phyloP scores from a whole-genome alignment of 2,113 vertebrate genomes.

The Lasiurus cinereus region DNA sequence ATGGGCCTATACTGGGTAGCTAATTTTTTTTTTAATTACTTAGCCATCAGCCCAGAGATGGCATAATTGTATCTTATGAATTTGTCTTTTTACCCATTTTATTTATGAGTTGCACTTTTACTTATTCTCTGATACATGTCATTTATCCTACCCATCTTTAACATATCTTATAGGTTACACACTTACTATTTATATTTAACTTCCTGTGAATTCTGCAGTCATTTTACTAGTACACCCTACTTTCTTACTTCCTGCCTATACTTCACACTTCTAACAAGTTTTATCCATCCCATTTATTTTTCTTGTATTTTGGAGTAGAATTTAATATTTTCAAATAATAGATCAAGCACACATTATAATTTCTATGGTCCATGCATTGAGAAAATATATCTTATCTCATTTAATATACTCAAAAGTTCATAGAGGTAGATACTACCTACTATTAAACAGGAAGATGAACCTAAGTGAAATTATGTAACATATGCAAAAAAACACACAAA shows the following conservation, averaged over 20 bases:
- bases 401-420: neutral
- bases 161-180: neutral
- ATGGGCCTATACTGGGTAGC: neutral
- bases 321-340: slow-evolving; percentile 52
- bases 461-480: neutral
- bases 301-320: slow-evolving; percentile 51
- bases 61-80: neutral
- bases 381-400: neutral
- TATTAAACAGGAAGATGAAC: neutral
- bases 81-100: neutral
- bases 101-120: neutral
- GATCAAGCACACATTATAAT: neutral
- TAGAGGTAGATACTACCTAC: neutral
- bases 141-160: neutral
- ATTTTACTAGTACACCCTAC: slow-evolving; percentile 28
- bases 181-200: slow-evolving; percentile 29
- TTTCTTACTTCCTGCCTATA: neutral
- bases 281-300: slow-evolving; percentile 30
- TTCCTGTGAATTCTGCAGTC: neutral
- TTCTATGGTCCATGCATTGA: neutral
- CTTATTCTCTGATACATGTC: slow-evolving; percentile 13
- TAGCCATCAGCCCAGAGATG: neutral
- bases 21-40: slow-evolving; percentile 9
- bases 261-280: neutral
- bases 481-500: neutral